phyloP scores from a whole-genome alignment of 2,797 vertebrate species.

The Cryptoprocta ferox region DNA sequence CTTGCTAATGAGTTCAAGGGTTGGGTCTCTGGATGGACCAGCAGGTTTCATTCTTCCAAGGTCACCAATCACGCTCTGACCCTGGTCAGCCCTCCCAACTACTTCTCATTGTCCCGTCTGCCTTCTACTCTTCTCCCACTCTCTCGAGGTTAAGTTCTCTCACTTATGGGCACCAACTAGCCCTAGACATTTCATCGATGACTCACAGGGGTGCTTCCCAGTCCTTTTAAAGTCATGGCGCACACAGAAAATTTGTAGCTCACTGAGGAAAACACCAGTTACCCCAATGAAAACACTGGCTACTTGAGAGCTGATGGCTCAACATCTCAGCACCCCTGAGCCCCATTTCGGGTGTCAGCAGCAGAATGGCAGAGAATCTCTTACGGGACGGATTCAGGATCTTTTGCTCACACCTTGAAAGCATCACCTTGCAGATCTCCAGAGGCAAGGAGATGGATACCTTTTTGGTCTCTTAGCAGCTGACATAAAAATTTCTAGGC shows the following conservation, averaged over 20 bases:
- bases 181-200: neutral
- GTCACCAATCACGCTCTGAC: neutral
- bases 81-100: neutral
- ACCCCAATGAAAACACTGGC: neutral
- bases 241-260: neutral
- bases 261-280: neutral
- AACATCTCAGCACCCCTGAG: neutral
- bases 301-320: neutral
- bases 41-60: neutral
- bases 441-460: neutral
- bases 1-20: constrained; percentile 44
- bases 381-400: neutral
- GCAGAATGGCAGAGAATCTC: neutral
- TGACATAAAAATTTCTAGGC: neutral
- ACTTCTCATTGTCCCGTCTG: neutral
- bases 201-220: neutral
- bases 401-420: neutral
- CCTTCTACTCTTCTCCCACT: neutral
- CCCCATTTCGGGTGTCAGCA: neutral
- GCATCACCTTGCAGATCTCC: neutral
- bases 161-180: neutral
- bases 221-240: neutral
- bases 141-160: neutral
- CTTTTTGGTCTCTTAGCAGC: neutral
- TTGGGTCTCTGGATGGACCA: neutral